These are phyloP conservation scores for Sisor rabdophorus DNA, from an alignment of 2,113 vertebrate species.

Conservation along the genomic window DNA sequence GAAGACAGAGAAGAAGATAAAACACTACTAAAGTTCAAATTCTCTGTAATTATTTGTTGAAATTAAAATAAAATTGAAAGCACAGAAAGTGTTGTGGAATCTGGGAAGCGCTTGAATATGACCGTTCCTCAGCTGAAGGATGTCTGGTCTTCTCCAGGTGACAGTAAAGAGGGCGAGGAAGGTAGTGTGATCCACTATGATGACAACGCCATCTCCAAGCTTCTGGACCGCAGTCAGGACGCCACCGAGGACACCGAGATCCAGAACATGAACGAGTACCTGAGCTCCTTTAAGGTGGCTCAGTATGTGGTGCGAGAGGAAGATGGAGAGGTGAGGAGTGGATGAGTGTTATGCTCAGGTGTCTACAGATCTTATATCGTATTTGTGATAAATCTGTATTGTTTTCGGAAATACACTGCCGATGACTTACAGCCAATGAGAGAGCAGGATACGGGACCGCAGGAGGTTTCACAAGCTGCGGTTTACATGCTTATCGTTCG, in stretches of 20 bases:
- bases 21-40: not conserved
- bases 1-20: no score
- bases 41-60: not conserved
- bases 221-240: conserved; percentile 91
- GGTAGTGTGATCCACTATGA: conserved; percentile 96
- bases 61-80: not conserved
- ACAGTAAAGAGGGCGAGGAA: conserved; percentile 92
- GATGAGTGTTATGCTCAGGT: not conserved
- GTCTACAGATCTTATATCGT: no score
- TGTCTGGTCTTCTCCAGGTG: conserved; percentile 67
- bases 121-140: not conserved
- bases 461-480: no score
- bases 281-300: conserved; percentile 98
- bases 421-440: no score
- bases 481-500: no score
- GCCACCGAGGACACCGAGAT: conserved; percentile 93
- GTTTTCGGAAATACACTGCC: no score
- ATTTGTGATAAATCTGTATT: no score
- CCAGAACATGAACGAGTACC: conserved; percentile 99
- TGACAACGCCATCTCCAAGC: conserved; percentile 90
- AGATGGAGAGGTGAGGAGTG: conserved; percentile 84
- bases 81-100: not conserved
- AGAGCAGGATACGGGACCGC: no score
- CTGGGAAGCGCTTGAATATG: not conserved
- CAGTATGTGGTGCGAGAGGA: conserved; percentile 98